Percentiles rank a stretch among this genome's conserved stretches.
Evolutionary conservation across 1,140 invertebrate species (phyloP).

Genomic region (Nephotettix cincticeps): DNA sequence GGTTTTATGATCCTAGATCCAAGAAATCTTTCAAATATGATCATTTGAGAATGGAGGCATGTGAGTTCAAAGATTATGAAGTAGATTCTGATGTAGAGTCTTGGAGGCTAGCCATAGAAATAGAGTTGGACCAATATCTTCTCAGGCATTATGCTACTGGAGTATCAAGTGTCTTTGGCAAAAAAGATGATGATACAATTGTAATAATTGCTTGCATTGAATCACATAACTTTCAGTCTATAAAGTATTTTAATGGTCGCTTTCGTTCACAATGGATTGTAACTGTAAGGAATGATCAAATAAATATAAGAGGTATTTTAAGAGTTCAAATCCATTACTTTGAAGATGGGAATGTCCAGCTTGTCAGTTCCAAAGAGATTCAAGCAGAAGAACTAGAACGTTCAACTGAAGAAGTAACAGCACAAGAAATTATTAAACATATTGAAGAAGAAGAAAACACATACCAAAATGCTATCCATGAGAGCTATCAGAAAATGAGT

Average conservation of each 20-base stretch:
- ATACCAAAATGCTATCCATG: too few species aligned
- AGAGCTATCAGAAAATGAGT: too few species aligned
- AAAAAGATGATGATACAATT: conserved; percentile 67
- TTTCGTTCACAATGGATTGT: conserved; percentile 97
- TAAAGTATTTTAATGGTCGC: conserved; percentile 96
- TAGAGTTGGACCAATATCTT: conserved; percentile 84
- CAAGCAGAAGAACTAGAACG: too few species aligned
- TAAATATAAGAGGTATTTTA: conserved; percentile 85
- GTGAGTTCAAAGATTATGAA: too few species aligned
- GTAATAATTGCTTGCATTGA: conserved; percentile 93
- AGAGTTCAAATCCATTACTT: conserved; percentile 99
- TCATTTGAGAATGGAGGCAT: too few species aligned
- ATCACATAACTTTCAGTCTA: conserved; percentile 97
- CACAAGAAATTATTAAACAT: too few species aligned
- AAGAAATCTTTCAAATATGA: too few species aligned
- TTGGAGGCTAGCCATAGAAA: conserved; percentile 88
- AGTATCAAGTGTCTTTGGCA: conserved; percentile 83
- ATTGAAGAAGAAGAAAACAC: too few species aligned
- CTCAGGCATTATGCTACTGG: conserved; percentile 92
- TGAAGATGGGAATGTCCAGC: conserved; percentile 99
- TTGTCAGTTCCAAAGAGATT: conserved; percentile 93
- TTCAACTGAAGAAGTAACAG: too few species aligned
- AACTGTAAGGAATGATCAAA: conserved; percentile 70
- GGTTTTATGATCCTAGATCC: too few species aligned
- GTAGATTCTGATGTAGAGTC: conserved; percentile 76